Evolutionary conservation across 2,888 invertebrate genomes (phyloP).

Genomic region (Hybos culiciformis): DNA sequence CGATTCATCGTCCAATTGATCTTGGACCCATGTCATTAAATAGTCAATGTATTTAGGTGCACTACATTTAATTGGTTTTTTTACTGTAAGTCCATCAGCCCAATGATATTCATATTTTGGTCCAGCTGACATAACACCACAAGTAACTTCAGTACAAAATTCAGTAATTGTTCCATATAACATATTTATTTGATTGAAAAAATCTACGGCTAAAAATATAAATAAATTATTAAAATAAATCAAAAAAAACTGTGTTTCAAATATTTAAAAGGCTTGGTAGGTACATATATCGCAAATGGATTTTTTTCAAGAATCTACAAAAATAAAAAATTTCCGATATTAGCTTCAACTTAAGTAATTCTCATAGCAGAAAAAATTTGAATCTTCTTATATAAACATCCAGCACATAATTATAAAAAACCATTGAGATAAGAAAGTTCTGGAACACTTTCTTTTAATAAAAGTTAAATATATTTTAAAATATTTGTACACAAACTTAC

Average conservation of each 20-base stretch:
- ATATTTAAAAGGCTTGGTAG: background rate
- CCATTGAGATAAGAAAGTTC: background rate
- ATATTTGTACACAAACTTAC: slow-evolving; percentile 46
- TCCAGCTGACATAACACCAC: slow-evolving; percentile 97
- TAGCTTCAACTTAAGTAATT: no score
- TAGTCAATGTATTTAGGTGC: slow-evolving; percentile 99
- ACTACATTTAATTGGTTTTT: slow-evolving; percentile 97
- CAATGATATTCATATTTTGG: slow-evolving; percentile 99
- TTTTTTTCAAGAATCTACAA: no score
- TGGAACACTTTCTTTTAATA: background rate
- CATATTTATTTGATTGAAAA: slow-evolving; percentile 99
- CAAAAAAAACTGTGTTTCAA: background rate
- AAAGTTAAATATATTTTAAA: background rate
- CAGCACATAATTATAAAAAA: background rate
- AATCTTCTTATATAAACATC: background rate
- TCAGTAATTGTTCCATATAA: slow-evolving; percentile 99
- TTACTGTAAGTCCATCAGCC: slow-evolving; percentile 96
- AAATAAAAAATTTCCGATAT: no score
- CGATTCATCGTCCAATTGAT: slow-evolving; percentile 96
- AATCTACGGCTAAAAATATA: slow-evolving; percentile 74
- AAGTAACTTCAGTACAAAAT: slow-evolving; percentile 94
- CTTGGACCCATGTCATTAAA: slow-evolving; percentile 99
- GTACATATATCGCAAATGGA: no score
- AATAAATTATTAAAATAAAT: no score
- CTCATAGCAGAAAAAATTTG: no score